These are phyloP conservation scores for Drosophila mimetica DNA, from an alignment of 2,888 invertebrate genomes.

Conservation along the genomic window DNA sequence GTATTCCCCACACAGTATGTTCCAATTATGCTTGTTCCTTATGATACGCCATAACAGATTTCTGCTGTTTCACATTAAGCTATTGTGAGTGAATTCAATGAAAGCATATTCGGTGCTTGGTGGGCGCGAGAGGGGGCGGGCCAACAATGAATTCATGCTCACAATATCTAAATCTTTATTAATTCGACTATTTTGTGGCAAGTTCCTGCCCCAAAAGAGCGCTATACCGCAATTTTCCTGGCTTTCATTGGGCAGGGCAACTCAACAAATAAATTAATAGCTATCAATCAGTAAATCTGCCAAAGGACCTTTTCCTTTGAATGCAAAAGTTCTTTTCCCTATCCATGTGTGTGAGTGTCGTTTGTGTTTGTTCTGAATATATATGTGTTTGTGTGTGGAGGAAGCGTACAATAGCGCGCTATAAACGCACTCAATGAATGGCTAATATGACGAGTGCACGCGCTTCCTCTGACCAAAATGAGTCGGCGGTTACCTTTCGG, in stretches of 20 bases:
- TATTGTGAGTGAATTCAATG: constrained; percentile 61
- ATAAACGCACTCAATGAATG: constrained; percentile 77
- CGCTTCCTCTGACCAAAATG: constrained; percentile 22
- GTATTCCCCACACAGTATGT: constrained; percentile 16
- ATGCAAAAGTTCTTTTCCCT: constrained; percentile 59
- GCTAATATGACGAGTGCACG: constrained; percentile 73
- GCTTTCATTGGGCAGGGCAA: constrained; percentile 31
- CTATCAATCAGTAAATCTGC: constrained; percentile 80
- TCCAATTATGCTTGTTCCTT: constrained; percentile 38
- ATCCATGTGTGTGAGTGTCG: constrained; percentile 22
- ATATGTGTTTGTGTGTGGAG: constrained; percentile 11
- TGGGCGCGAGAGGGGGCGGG: background rate
- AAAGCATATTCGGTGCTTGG: constrained; percentile 47
- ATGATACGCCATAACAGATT: constrained; percentile 41
- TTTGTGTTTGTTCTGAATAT: constrained; percentile 2
- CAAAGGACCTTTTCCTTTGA: constrained; percentile 76
- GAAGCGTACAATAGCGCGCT: constrained; percentile 67
- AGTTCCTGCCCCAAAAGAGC: constrained; percentile 4
- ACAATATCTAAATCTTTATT: constrained; percentile 80
- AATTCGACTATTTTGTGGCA: constrained; percentile 76
- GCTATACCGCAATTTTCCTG: background rate
- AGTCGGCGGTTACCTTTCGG: constrained; percentile 2
- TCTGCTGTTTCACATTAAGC: constrained; percentile 45
- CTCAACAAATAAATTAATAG: constrained; percentile 80
- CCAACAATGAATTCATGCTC: constrained; percentile 68